Evolutionary conservation across 2,113 vertebrate genomes (phyloP), one percentile per base, ranked within the genome.

Genomic region (Gopherus evgoodei): DNA sequence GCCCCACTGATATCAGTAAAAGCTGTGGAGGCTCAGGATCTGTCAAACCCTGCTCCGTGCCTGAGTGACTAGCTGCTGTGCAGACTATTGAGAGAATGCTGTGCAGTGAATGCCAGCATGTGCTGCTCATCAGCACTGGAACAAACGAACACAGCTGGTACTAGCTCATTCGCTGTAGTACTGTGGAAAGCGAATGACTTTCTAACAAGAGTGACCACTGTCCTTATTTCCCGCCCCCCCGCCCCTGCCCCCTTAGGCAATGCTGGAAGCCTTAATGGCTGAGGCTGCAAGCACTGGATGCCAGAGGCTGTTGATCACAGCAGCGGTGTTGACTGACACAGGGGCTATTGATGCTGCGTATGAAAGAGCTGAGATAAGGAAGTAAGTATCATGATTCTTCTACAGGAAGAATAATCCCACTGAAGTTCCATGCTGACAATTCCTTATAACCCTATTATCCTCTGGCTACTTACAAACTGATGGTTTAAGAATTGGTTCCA

Each of bases 331-430:
- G 93, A 6, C 98, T 88, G 98, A 98, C 90, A 98, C 98, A 25
- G 98, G 98, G 90, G 98, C 97, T 84, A 98, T 98, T 4, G 98
- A 98, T 92, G 94, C 27, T 31, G 98, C 98, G 95, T 98, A 98
- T 91, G 98, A 99, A 88, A 98, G 98, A 27, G 96, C 97, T 75
- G 95, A 98, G 85, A 93, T 98, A 90, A 97, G 97, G n/a, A 98
- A 98, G 98, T 98, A 92, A 97, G 97, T 50, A 17, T 54, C 31
- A 31, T 22, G 52, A 31, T 27, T 14, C 8, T 54, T 25, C 10
- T 25, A 38, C 54, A 17, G 12, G 6, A 54, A 8, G 5, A 42
- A 17, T 35, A 59, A 22, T n/a, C 27, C 16, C 29, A 35, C 44
- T 53, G 80, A 47, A 27, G 8, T 5, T 25, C 57, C 50, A 80